These are phyloP conservation scores for Eumacrocentrus americanus DNA, from an alignment of 2,888 invertebrate species.

Conservation along the genomic window DNA sequence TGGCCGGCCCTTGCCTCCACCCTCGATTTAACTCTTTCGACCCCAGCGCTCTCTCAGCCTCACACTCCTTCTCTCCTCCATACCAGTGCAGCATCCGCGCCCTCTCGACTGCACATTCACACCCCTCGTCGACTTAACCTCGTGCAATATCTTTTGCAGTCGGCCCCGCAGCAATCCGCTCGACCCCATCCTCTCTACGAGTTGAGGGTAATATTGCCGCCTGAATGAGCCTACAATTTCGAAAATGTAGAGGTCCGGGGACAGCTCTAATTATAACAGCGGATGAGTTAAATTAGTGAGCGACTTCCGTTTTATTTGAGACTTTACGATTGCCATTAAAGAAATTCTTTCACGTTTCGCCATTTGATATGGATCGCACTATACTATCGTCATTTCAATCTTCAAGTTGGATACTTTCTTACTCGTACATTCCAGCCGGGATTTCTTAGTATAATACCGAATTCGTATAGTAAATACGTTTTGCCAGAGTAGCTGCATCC, in stretches of 20 bases:
- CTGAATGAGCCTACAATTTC: slow-evolving; percentile 42
- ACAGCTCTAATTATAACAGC: slow-evolving; percentile 48
- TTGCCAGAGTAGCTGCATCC: slow-evolving; percentile 10
- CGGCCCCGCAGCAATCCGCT: slow-evolving; percentile 33
- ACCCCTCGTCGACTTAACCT: slow-evolving; percentile 29
- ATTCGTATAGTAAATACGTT: slow-evolving; percentile 15
- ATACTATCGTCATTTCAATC: not conserved
- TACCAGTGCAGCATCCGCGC: slow-evolving; percentile 30
- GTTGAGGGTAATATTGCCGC: slow-evolving; percentile 46
- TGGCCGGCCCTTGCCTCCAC: slow-evolving; percentile 42
- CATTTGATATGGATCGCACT: not conserved
- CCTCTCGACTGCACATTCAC: slow-evolving; percentile 25
- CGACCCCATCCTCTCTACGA: slow-evolving; percentile 9
- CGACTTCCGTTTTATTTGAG: slow-evolving; percentile 7
- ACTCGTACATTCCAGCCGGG: too few species aligned
- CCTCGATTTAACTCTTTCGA: slow-evolving; percentile 58
- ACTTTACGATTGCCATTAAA: slow-evolving; percentile 15
- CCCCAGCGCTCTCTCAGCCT: slow-evolving; percentile 33
- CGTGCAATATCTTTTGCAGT: slow-evolving; percentile 46
- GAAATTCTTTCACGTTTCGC: not conserved
- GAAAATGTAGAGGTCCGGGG: slow-evolving; percentile 46
- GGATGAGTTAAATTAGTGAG: slow-evolving; percentile 27
- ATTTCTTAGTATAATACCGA: slow-evolving; percentile 10
- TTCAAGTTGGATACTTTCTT: not conserved
- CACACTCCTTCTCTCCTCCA: slow-evolving; percentile 35